phyloP scores from a whole-genome alignment of 2,113 vertebrate species.

The Maccullochella peelii region DNA sequence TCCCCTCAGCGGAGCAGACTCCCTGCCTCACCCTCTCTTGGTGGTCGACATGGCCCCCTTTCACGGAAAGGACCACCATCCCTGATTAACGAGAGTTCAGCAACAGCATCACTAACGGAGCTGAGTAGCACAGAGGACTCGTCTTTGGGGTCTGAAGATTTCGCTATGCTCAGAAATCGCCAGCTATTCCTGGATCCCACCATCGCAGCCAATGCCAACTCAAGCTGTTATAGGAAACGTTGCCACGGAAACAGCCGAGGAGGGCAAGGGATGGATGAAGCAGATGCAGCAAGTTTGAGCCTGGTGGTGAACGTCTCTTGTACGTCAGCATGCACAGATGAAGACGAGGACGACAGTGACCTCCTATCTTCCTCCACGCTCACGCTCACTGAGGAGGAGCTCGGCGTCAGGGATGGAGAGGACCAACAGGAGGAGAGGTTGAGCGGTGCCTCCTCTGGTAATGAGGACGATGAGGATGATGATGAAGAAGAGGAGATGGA shows the following conservation, averaged over 20 bases:
- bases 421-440: slow-evolving; percentile 90
- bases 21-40: slow-evolving; percentile 71
- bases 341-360: slow-evolving; percentile 97
- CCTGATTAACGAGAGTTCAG: slow-evolving; percentile 90
- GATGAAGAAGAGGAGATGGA: slow-evolving; percentile 95
- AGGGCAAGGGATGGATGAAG: slow-evolving; percentile 27
- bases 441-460: slow-evolving; percentile 86
- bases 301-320: slow-evolving; percentile 98
- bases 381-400: slow-evolving; percentile 97
- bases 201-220: slow-evolving; percentile 86
- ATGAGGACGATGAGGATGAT: slow-evolving; percentile 89
- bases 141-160: slow-evolving; percentile 93
- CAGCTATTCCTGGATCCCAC: slow-evolving; percentile 64
- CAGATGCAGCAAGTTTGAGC: slow-evolving; percentile 92
- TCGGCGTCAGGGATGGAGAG: slow-evolving; percentile 91
- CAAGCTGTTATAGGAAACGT: slow-evolving; percentile 85
- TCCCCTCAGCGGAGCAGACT: slow-evolving; percentile 80
- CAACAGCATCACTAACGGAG: slow-evolving; percentile 90
- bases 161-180: slow-evolving; percentile 87
- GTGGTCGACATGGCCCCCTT: slow-evolving; percentile 39
- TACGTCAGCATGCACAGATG: slow-evolving; percentile 94
- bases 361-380: slow-evolving; percentile 97
- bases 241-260: slow-evolving; percentile 74
- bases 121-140: slow-evolving; percentile 94
- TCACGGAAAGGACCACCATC: slow-evolving; percentile 84